Percentiles rank a stretch among this genome's conserved stretches.
These are phyloP conservation scores for Labeo calbasu DNA, from an alignment of 2,797 vertebrate genomes.

Conservation along the genomic window DNA sequence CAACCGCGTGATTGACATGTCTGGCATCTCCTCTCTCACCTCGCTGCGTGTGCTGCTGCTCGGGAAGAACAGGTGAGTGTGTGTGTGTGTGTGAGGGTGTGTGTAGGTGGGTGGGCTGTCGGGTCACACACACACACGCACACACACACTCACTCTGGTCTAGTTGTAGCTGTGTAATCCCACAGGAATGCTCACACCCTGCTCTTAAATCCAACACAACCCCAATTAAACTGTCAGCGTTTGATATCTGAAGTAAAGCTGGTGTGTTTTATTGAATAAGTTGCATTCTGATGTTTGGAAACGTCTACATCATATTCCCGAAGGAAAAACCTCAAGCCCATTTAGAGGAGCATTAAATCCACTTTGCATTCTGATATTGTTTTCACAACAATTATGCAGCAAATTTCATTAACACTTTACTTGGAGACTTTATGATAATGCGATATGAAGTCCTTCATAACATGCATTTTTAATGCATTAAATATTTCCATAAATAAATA, in stretches of 20 bases:
- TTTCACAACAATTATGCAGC: not conserved
- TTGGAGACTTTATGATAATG: not conserved
- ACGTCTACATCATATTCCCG: not conserved
- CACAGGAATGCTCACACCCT: slow-evolving; percentile 30
- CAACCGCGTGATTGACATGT: slow-evolving; percentile 91
- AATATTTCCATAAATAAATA: not conserved
- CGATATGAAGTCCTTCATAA: not conserved
- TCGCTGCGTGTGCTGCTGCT: slow-evolving; percentile 89
- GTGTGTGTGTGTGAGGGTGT: not conserved
- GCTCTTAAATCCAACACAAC: slow-evolving; percentile 14
- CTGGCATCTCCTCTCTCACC: slow-evolving; percentile 83
- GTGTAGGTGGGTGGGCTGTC: not conserved
- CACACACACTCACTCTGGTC: not conserved
- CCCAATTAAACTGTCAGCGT: slow-evolving; percentile 27
- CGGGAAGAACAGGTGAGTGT: slow-evolving; percentile 90
- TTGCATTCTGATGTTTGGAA: not conserved
- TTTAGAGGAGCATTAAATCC: not conserved
- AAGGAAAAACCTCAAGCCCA: not conserved
- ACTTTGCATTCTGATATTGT: not conserved
- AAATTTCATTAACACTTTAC: not conserved
- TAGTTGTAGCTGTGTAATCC: not conserved
- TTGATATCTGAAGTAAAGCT: slow-evolving; percentile 23
- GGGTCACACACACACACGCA: not conserved
- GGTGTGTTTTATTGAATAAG: not conserved
- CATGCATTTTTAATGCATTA: not conserved